Base-by-base conservation (phyloP, 2,797 vertebrate species). In the Galagoides demidoff region DNA sequence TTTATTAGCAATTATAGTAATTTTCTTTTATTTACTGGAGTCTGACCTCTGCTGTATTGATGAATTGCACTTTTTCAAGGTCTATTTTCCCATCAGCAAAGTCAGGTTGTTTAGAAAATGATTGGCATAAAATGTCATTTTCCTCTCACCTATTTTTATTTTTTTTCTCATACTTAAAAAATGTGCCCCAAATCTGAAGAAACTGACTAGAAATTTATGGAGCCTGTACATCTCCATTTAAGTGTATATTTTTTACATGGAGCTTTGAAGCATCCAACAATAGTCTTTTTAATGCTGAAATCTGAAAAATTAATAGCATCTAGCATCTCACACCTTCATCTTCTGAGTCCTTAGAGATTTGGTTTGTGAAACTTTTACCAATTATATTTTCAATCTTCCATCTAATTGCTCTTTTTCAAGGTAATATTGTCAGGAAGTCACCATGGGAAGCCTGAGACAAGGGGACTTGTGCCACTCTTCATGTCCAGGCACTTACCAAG, bases 11-110 rank as follows among this genome's bases (percentile, higher is more conserved):
- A 97, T 97, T 98, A 98, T 71, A 96, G 97, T 95, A 97, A 98
- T 98, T 98, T 98, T 97, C 97, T 96, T 97, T 97, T 97, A 98
- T 98, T 98, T 98, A 97, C 97, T 97, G 77, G 89, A 96, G 97
- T 96, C 93, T 97, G 96, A 97, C 97, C 97, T 97, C 95, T 97
- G 89, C 89, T 94, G 84, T 97, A 97, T 96, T 97, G 97, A 97
- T 95, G 97, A 97, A 95, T 89, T 76, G 63, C 34, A 85, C 31
- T 96, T 96, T 97, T 97, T 95, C 96, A 96, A 98, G 96, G 96
- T 97, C 96, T 97, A 94, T 97, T 98, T 97, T 97, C 89, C 95
- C 89, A 96, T 95, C 97, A 97, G 91, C 87, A 85, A 97, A 96
- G 97, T 96, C 96, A 96, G 95, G 94, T 95, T 97, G 96, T 97